phyloP scores from a whole-genome alignment of 2,797 vertebrate genomes.

The Sebastes iracundus region DNA sequence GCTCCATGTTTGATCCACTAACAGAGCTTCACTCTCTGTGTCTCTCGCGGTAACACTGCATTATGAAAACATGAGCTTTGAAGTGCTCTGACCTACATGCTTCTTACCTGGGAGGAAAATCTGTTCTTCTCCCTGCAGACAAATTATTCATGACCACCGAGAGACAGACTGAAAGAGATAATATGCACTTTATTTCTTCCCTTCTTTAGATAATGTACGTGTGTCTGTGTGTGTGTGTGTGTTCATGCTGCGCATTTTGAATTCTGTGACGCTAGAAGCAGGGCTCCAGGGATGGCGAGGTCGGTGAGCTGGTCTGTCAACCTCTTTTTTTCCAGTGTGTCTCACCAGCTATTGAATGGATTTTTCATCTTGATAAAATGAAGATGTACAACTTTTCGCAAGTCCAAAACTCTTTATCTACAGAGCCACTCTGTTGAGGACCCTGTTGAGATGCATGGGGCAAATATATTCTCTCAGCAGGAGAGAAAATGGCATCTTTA shows the following conservation, averaged over 20 bases:
- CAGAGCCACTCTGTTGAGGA: too few species aligned
- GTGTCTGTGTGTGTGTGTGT: neutral
- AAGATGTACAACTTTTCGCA: neutral
- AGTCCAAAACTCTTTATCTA: too few species aligned
- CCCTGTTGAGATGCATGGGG: too few species aligned
- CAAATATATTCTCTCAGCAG: too few species aligned
- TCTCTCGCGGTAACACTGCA: neutral
- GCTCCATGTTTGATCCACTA: slow-evolving; percentile 22
- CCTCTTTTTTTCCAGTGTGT: neutral
- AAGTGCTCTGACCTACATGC: slow-evolving; percentile 39
- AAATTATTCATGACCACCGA: slow-evolving; percentile 60
- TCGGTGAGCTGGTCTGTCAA: neutral
- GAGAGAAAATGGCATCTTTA: too few species aligned
- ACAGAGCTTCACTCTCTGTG: neutral
- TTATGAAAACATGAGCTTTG: slow-evolving; percentile 54
- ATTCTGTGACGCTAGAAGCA: neutral
- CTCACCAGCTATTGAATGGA: neutral
- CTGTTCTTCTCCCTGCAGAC: slow-evolving; percentile 27
- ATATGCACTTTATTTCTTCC: neutral
- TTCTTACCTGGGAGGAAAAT: slow-evolving; percentile 52
- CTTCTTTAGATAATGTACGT: neutral
- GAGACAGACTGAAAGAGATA: neutral
- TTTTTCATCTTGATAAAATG: neutral
- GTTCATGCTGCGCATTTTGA: neutral
- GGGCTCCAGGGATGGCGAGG: neutral